Evolutionary conservation across 2,113 vertebrate genomes (phyloP).

Genomic region (Xiphias gladius): DNA sequence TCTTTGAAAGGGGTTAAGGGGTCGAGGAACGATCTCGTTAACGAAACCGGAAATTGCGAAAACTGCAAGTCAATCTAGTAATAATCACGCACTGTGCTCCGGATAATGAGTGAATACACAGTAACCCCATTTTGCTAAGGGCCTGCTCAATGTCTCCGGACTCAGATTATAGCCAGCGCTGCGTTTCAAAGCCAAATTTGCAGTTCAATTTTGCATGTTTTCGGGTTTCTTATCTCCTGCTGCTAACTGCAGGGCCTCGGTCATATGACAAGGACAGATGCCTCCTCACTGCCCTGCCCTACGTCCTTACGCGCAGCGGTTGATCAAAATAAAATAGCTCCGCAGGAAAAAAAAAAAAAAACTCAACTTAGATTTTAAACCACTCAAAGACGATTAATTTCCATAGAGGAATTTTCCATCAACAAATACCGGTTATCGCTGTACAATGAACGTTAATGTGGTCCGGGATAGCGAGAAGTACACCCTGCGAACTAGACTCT

Average conservation of each 20-base stretch:
- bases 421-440: fast-evolving
- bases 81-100: background rate
- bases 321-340: slow-evolving; percentile 76
- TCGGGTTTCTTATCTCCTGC: background rate
- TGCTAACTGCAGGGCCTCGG: slow-evolving; percentile 69
- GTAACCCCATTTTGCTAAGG: background rate
- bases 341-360: background rate
- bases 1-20: background rate
- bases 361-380: fast-evolving
- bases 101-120: background rate
- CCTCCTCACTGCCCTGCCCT: slow-evolving; percentile 62
- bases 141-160: fast-evolving
- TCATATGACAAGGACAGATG: slow-evolving; percentile 83
- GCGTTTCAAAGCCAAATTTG: fast-evolving
- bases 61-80: background rate
- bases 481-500: slow-evolving; percentile 35
- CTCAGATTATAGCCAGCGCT: background rate
- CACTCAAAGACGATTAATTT: fast-evolving
- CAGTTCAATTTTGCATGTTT: background rate
- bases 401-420: fast-evolving
- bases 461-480: background rate
- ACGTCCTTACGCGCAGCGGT: slow-evolving; percentile 44
- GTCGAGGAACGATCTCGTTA: background rate
- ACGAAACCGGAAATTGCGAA: background rate
- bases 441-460: fast-evolving